Evolutionary conservation across 2,113 vertebrate genomes (phyloP).

Genomic region (Notarius lentiginosus): DNA sequence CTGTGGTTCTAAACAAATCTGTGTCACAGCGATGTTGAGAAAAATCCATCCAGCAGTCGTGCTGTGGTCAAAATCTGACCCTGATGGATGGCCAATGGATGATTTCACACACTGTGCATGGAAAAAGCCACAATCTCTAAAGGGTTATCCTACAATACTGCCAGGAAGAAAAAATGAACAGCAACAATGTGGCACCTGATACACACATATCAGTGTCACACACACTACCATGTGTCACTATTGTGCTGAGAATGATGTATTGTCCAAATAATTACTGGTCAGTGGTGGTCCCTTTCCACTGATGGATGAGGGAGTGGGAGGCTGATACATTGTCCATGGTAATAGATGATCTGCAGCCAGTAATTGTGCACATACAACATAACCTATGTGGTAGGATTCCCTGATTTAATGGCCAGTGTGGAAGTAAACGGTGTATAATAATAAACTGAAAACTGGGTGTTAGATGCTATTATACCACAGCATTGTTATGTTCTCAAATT

Average conservation of each 20-base stretch:
- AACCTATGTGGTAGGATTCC: not conserved
- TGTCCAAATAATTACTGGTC: slow-evolving; percentile 23
- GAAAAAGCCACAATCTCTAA: not conserved
- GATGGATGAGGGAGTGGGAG: not conserved
- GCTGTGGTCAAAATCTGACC: not conserved
- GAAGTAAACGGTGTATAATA: not conserved
- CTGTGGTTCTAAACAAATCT: not conserved
- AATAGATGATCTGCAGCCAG: not conserved
- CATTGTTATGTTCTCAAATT: not conserved
- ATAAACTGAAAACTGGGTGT: not conserved
- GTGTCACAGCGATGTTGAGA: not conserved
- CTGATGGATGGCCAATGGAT: not conserved
- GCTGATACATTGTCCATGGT: not conserved
- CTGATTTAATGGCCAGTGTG: not conserved
- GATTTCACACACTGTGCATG: not conserved
- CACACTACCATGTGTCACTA: slow-evolving; percentile 19
- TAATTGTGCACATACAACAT: not conserved
- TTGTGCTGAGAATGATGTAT: slow-evolving; percentile 6
- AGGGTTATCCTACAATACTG: not conserved
- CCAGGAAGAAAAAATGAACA: not conserved
- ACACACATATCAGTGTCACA: slow-evolving; percentile 20
- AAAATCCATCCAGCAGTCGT: not conserved
- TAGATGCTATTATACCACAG: not conserved
- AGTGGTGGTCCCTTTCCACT: slow-evolving; percentile 11
- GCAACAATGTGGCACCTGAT: slow-evolving; percentile 1